Evolutionary conservation across 1,140 invertebrate species (phyloP).

Genomic region (Cepaea nemoralis): DNA sequence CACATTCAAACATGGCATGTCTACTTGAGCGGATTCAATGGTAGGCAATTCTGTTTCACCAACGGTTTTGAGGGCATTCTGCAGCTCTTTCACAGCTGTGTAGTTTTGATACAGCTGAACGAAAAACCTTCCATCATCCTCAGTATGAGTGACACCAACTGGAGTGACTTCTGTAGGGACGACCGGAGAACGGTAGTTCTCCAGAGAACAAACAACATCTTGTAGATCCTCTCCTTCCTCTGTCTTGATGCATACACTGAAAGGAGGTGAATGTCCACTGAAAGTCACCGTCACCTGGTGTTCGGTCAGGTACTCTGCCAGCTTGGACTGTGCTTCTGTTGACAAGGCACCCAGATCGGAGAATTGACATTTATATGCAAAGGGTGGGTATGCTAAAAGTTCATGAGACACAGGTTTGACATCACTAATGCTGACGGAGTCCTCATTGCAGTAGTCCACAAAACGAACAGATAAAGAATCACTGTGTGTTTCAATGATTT

Average conservation of each 20-base stretch:
- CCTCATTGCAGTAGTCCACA: slow-evolving; percentile 77
- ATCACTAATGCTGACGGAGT: slow-evolving; percentile 52
- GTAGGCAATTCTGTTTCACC: slow-evolving; percentile 17
- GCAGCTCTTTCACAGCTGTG: slow-evolving; percentile 74
- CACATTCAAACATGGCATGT: slow-evolving; percentile 79
- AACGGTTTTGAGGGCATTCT: slow-evolving; percentile 35
- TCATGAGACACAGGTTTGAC: slow-evolving; percentile 42
- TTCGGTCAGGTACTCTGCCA: slow-evolving; percentile 46
- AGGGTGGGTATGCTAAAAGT: slow-evolving; percentile 33
- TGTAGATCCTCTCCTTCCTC: slow-evolving; percentile 47
- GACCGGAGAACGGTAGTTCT: background rate
- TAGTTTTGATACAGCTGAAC: slow-evolving; percentile 68
- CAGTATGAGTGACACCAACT: slow-evolving; percentile 54
- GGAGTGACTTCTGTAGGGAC: slow-evolving; percentile 45
- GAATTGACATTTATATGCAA: slow-evolving; percentile 45
- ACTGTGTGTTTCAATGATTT: slow-evolving; percentile 74
- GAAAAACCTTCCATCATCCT: slow-evolving; percentile 71
- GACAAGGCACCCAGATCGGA: slow-evolving; percentile 39
- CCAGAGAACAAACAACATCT: slow-evolving; percentile 34
- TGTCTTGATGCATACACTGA: slow-evolving; percentile 41
- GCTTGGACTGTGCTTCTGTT: slow-evolving; percentile 42
- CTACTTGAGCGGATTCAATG: slow-evolving; percentile 62
- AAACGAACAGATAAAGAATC: slow-evolving; percentile 80
- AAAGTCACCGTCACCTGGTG: slow-evolving; percentile 57
- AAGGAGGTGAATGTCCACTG: slow-evolving; percentile 27